Evolutionary conservation across 2,113 vertebrate genomes (phyloP), one percentile per base, ranked within the genome.

Genomic region (Oncorhynchus mykiss): DNA sequence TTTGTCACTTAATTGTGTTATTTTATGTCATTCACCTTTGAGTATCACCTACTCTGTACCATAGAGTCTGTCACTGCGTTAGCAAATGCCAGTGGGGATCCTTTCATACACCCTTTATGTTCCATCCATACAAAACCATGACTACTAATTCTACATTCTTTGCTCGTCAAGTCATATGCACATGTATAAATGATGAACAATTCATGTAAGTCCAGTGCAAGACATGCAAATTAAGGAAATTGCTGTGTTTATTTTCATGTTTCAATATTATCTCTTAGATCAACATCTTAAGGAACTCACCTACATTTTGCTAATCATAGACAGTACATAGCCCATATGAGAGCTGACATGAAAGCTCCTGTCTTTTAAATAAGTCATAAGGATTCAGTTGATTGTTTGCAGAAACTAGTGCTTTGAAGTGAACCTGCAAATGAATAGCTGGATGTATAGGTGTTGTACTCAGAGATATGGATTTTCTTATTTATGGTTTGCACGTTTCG

Each of bases 141-240:
- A 81, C 74, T 81, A 81, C 74, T 81, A 51, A 74, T 29, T 57
- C 67, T 66, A 31, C 71, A 73, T 59, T 20, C 11, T 4, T 62
- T 48, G 67, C 11, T 27, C 76, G 67, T 70, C 29, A 64, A 78
- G 75, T 67, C 67, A 25, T 39, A 49, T 66, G 45, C 70, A 70
- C 76, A 73, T 79, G 70, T 73, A 45, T 71, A 80, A 49, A 80
- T 75, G 64, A 75, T n/a, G 85, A 77, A 79, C 84, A 84, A 85
- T 88, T 88, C 89, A 90, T 71, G 76, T 77, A 76, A 77, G 88
- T 84, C 84, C 80, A 57, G 25, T 34, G 74, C 74, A 54, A 74
- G 31, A 68, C 57, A 72, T 72, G 64, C 70, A 75, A 72, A 80
- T 77, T 16, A 45, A 16, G 45, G 66, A 77, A 71, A 74, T 78